Conservation (phyloP, 2,113 vertebrate species). For the Pyxicephalus adspersus region DNA sequence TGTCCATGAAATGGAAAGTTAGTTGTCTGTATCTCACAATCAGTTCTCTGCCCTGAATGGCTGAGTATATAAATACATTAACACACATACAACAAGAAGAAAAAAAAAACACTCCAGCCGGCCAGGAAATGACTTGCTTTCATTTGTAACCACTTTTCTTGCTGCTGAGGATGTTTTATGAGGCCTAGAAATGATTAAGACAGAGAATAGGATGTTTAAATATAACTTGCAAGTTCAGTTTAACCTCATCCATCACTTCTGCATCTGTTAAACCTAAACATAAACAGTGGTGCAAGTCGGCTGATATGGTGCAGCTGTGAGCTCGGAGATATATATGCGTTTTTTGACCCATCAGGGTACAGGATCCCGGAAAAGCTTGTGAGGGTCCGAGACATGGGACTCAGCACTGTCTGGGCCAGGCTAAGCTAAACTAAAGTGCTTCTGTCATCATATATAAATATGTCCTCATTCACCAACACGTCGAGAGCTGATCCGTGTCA, state of each 20-base stretch:
- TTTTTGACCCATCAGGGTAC: neutral
- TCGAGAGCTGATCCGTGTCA: neutral
- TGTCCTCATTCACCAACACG: neutral
- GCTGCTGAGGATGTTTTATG: slow-evolving; percentile 24
- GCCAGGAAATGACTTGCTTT: slow-evolving; percentile 8
- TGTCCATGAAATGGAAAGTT: too few species aligned
- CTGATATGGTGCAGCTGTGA: slow-evolving; percentile 19
- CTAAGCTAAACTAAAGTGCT: neutral
- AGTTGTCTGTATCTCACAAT: too few species aligned
- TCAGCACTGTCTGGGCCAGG: neutral
- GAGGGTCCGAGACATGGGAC: neutral
- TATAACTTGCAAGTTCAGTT: neutral
- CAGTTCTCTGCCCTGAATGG: too few species aligned
- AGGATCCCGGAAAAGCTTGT: neutral
- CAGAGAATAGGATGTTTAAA: slow-evolving; percentile 26
- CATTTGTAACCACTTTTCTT: neutral
- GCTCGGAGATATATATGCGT: neutral
- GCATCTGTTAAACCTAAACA: slow-evolving; percentile 17
- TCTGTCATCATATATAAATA: neutral
- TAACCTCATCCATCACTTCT: slow-evolving; percentile 25
- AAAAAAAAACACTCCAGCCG: neutral
- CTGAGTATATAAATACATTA: too few species aligned
- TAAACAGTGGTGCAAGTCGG: neutral
- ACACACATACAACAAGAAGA: too few species aligned
- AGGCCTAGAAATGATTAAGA: slow-evolving; percentile 19